Evolutionary conservation across 2,888 invertebrate genomes (phyloP).

Genomic region (Tetragonisca angustula): DNA sequence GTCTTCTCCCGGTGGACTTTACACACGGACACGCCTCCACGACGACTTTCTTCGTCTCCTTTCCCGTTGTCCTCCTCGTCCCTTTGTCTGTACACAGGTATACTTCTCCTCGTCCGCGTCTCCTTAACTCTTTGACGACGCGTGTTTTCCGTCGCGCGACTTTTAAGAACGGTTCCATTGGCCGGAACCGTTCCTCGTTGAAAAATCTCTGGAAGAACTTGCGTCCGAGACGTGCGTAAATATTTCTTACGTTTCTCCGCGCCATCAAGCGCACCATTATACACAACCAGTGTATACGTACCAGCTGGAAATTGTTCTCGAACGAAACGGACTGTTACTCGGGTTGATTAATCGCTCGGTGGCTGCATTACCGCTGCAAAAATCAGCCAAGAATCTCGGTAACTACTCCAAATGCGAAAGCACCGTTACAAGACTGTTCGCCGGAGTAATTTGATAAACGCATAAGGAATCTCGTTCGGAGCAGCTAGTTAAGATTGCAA

Average conservation of each 20-base stretch:
- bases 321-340: background rate
- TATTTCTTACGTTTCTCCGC: background rate
- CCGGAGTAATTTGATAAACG: conserved; percentile 31
- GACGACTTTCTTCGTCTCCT: conserved; percentile 58
- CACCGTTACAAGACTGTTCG: background rate
- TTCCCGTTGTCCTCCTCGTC: conserved; percentile 48
- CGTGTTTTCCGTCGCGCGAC: conserved; percentile 39
- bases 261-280: too few relatives aligned
- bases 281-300: background rate
- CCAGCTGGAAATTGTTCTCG: background rate
- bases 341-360: background rate
- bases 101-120: background rate
- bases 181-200: background rate
- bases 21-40: conserved; percentile 73
- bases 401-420: background rate
- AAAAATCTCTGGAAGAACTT: background rate
- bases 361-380: background rate
- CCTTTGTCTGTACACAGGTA: background rate
- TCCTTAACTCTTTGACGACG: conserved; percentile 53
- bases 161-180: conserved; percentile 30
- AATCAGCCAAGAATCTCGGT: background rate
- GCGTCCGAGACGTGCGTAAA: too few relatives aligned
- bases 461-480: conserved; percentile 16
- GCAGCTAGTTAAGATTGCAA: conserved; percentile 31
- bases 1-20: conserved; percentile 70